These are phyloP conservation scores for Maconellicoccus hirsutus DNA, from an alignment of 1,140 invertebrate species.

Conservation along the genomic window DNA sequence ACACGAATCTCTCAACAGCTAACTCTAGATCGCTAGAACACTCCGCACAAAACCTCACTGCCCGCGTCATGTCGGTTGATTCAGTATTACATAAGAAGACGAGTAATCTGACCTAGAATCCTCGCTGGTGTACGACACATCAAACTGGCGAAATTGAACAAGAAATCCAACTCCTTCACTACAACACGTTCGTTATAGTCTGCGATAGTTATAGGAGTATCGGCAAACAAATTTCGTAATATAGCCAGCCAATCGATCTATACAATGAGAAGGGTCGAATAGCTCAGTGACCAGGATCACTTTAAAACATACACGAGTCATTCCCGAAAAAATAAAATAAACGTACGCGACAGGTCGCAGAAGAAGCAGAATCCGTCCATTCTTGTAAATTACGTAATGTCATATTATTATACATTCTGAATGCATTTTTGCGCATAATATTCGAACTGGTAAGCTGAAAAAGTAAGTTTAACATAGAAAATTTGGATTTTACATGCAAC, in stretches of 20 bases:
- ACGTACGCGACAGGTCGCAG: not conserved
- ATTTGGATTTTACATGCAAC: no score
- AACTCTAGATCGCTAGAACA: no score
- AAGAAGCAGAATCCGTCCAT: conserved; percentile 32
- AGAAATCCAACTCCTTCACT: conserved; percentile 32
- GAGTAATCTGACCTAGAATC: conserved; percentile 29
- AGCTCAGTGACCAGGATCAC: no score
- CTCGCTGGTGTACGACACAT: conserved; percentile 30
- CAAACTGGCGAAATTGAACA: conserved; percentile 30
- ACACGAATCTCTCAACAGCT: not conserved
- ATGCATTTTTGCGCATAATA: conserved; percentile 40
- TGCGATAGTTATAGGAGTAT: conserved; percentile 27
- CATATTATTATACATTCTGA: conserved; percentile 44
- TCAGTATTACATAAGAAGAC: no score
- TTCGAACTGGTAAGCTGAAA: conserved; percentile 39
- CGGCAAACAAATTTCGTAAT: conserved; percentile 28
- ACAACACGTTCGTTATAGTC: conserved; percentile 30
- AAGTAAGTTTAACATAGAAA: not conserved
- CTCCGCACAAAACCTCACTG: no score
- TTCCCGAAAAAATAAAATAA: not conserved
- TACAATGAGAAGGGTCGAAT: no score
- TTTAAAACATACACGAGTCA: not conserved
- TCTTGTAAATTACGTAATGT: conserved; percentile 38
- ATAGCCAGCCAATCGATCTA: conserved; percentile 33
- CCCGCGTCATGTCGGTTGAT: no score